Evolutionary conservation across 2,797 vertebrate genomes (phyloP).

Genomic region (Muscicapa striata): DNA sequence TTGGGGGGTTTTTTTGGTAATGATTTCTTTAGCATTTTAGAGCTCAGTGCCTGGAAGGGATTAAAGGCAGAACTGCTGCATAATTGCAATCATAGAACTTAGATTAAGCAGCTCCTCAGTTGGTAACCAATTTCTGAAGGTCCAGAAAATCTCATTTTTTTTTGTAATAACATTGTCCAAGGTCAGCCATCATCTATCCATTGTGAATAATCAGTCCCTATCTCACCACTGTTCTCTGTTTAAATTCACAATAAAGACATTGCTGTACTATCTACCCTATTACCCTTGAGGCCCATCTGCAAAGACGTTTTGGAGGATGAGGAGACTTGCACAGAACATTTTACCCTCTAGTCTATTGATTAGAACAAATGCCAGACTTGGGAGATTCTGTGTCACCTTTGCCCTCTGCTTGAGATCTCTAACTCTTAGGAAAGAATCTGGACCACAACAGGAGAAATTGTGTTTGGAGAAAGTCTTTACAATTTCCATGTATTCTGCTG

Average conservation of each 20-base stretch:
- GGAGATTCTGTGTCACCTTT: neutral
- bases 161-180: neutral
- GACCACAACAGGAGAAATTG: neutral
- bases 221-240: neutral
- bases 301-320: neutral
- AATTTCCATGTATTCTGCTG: neutral
- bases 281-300: neutral
- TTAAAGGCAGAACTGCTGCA: neutral
- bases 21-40: neutral
- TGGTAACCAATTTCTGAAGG: neutral
- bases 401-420: neutral
- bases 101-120: neutral
- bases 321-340: neutral
- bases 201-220: neutral
- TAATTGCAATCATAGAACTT: neutral
- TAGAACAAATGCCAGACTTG: neutral
- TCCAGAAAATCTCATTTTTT: neutral
- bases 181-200: neutral
- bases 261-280: neutral
- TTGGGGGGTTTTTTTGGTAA: neutral
- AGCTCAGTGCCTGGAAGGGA: neutral
- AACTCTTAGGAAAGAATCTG: neutral
- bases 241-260: neutral
- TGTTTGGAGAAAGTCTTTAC: neutral
- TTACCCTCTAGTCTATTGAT: neutral